Evolutionary conservation across 2,888 invertebrate species (phyloP).

Genomic region (Amphipoea oculea): DNA sequence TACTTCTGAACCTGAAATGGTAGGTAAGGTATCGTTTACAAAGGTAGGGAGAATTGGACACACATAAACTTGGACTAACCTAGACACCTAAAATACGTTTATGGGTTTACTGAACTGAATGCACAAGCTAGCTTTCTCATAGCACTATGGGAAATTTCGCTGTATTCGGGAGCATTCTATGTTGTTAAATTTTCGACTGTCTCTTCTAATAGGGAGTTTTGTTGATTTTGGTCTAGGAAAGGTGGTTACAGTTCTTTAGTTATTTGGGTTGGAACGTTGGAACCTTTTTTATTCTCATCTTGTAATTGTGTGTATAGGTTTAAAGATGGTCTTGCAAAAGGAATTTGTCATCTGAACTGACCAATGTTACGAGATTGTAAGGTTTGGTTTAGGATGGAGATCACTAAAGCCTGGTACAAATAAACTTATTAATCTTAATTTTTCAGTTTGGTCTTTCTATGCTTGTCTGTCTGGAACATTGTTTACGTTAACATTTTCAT

Average conservation of each 20-base stretch:
- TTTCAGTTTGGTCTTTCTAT: neutral
- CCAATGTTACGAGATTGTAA: neutral
- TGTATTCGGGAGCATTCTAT: conserved; percentile 1
- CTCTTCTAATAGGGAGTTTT: neutral
- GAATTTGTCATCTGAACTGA: conserved; percentile 7
- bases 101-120: conserved; percentile 42
- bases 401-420: neutral
- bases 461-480: neutral
- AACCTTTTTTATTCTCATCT: neutral
- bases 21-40: conserved; percentile 45
- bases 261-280: neutral
- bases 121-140: conserved; percentile 27
- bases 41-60: conserved; percentile 33
- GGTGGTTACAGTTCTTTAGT: neutral
- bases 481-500: conserved; percentile 4
- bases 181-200: conserved; percentile 22
- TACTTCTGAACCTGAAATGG: conserved; percentile 36
- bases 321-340: neutral
- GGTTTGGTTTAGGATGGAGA: conserved; percentile 2
- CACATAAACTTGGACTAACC: conserved; percentile 39
- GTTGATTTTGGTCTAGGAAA: neutral
- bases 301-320: neutral
- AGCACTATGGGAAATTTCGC: conserved; percentile 13
- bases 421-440: neutral
- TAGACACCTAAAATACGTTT: conserved; percentile 51